Evolutionary conservation across 2,113 vertebrate genomes (phyloP), one percentile per base, ranked within the genome.

Genomic region (Chloropsis cyanopogon): DNA sequence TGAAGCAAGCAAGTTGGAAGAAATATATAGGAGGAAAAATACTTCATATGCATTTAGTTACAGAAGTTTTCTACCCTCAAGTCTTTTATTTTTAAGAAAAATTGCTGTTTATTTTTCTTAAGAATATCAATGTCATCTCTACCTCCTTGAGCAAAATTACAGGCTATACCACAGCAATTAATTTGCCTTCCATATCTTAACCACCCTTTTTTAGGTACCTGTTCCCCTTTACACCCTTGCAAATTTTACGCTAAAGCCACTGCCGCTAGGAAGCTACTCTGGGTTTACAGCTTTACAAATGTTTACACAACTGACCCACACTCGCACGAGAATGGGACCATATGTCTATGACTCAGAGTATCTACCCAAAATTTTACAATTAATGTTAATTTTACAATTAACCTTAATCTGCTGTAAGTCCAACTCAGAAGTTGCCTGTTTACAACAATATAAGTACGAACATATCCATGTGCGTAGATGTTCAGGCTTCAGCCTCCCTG

Each of bases 401-500:
- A 60, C 22, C 35, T 46, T 69, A 61, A 70, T 57, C 33, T 88
- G 12, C 71, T 86, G 12, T 42, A 90, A 90, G 28, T 60, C 11
- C 42, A 73, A 14, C 59, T 44, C 50, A 50, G 50, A 90, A 86
- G 13, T 17, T 69, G n/a, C 20, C 57, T 54, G 3, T 70, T 83
- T 63, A 26, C n/a, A 57, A 26, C 26, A 76, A 42, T 22, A 54
- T 71, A 31, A 35, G 64, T 70, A 83, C 0, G 1, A 90, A 73
- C 18, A 2, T 7, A 82, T 73, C 66, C 25, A 7, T 11, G 25
- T 0, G 0, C 6, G 5, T 29, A 39, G 61, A 76, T 11, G 19
- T 35, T 70, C 63, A 66, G 77, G n/a, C 44, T 78, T 88, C 35
- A 81, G 50, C 21, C n/a, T 69, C 50, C 76, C 66, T 73, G 33